Evolutionary conservation across 2,113 vertebrate genomes (phyloP), one percentile per base, ranked within the genome.

Genomic region (Salvelinus alpinus): DNA sequence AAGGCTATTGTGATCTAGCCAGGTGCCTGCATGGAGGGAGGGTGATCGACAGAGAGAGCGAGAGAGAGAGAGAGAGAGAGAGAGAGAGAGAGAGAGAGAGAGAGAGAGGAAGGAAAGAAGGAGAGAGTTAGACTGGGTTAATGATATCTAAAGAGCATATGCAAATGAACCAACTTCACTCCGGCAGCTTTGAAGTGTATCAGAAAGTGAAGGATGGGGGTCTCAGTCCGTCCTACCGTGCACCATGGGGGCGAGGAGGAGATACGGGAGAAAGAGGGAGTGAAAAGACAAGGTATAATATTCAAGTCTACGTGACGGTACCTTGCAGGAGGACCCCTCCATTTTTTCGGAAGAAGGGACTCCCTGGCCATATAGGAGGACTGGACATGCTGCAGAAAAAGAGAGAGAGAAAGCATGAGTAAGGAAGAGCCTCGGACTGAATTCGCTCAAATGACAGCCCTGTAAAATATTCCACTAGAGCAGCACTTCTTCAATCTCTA

Each of bases 311-410:
- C 67, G 82, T 75, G 27, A 38, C 16, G 8, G 62, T 99, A 98
- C 97, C 97, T 98, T 96, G 97, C 25, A 99, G 94, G 83, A 99
- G 96, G 80, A 98, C 95, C 92, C 96, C 92, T 85, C 93, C 96
- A 14, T 97, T 97, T 93, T 96, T 98, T 93, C 97, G 96, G 95
- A 97, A 97, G 90, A 98, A 97, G 90, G 95, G 95, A 92, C 94
- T 98, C 94, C 96, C 97, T 25, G 97, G 94, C 97, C 97, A 99
- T 90, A 99, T 92, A 74, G 97, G 95, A 91, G 97, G 95, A 94
- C 95, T 96, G 92, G 94, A 95, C 93, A 94, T 93, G 91, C 94
- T 95, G 84, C 65, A 70, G 78, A 69, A 18, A n/a, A 69, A 54
- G 11, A 13, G 25, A 29, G 57, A 44, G 11, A 57, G 59, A 64